Percentiles rank a stretch among this genome's conserved stretches.
Conservation (phyloP, 2,797 vertebrate genomes). For the Pelodytes ibericus region DNA sequence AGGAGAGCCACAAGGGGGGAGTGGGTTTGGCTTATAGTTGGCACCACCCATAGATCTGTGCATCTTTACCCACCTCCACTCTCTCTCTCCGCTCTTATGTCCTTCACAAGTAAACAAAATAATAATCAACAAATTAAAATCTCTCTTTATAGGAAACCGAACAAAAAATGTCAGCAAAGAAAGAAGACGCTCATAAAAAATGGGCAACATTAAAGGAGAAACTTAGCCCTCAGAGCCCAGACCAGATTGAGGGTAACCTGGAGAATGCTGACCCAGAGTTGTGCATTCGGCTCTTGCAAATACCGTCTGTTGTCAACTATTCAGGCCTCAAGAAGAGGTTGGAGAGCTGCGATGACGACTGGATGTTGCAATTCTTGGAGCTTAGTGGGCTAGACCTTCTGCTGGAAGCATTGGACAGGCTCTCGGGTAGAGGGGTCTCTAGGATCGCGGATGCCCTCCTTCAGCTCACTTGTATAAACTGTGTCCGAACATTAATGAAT, state of each 20-base stretch:
- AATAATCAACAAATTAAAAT: too few relatives aligned
- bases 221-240: slow-evolving; percentile 86
- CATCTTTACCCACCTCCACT: too few relatives aligned
- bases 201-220: slow-evolving; percentile 88
- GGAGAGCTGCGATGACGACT: slow-evolving; percentile 87
- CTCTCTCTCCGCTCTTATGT: too few relatives aligned
- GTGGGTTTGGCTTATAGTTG: too few relatives aligned
- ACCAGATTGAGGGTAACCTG: slow-evolving; percentile 91
- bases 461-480: slow-evolving; percentile 95
- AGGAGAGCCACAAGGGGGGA: too few relatives aligned
- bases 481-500: slow-evolving; percentile 93
- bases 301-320: slow-evolving; percentile 95
- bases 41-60: too few relatives aligned
- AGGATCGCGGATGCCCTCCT: slow-evolving; percentile 91
- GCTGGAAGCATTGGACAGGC: slow-evolving; percentile 90
- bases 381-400: slow-evolving; percentile 92
- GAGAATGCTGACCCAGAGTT: slow-evolving; percentile 93
- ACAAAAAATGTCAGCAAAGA: slow-evolving; percentile 80
- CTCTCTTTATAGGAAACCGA: slow-evolving; percentile 57
- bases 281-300: slow-evolving; percentile 92
- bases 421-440: slow-evolving; percentile 90
- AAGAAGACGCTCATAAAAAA: slow-evolving; percentile 84
- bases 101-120: too few relatives aligned
- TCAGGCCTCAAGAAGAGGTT: slow-evolving; percentile 91
- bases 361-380: slow-evolving; percentile 98